Conservation (phyloP, 2,888 invertebrate species). For the Meghimatium bilineatum region DNA sequence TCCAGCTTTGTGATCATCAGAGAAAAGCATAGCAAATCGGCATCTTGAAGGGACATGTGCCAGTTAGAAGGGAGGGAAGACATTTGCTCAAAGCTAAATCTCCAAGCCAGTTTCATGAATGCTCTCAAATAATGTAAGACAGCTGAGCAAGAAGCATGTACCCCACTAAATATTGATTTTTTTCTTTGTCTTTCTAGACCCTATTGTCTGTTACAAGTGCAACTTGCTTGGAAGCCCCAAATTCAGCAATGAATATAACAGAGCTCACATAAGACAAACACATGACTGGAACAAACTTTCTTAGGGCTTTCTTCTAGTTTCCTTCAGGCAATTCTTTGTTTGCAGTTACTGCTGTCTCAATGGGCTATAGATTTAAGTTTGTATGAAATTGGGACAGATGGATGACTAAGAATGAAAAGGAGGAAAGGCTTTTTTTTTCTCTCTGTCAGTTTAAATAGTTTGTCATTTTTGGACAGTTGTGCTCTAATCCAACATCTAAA, state of each 20-base stretch:
- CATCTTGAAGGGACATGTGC: conserved; percentile 31
- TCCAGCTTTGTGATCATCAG: conserved; percentile 56
- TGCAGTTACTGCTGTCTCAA: conserved; percentile 49
- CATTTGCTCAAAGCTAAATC: conserved; percentile 49
- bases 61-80: conserved; percentile 33
- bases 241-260: conserved; percentile 63
- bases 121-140: conserved; percentile 60
- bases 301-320: conserved; percentile 43
- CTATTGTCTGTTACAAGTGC: conserved; percentile 70
- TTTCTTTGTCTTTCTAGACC: conserved; percentile 73
- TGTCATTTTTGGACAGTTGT: conserved; percentile 39
- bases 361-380: conserved; percentile 39
- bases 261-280: conserved; percentile 51
- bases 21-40: conserved; percentile 43
- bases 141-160: conserved; percentile 67
- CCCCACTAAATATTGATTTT: conserved; percentile 68
- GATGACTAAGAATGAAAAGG: conserved; percentile 31
- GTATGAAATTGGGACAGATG: conserved; percentile 40
- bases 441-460: conserved; percentile 26
- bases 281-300: conserved; percentile 48
- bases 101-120: conserved; percentile 54
- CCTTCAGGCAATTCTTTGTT: conserved; percentile 53
- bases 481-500: conserved; percentile 28
- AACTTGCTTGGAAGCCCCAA: conserved; percentile 66
- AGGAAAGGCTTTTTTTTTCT: neutral